Evolutionary conservation across 2,113 vertebrate species (phyloP).

Genomic region (Halcyon senegalensis): DNA sequence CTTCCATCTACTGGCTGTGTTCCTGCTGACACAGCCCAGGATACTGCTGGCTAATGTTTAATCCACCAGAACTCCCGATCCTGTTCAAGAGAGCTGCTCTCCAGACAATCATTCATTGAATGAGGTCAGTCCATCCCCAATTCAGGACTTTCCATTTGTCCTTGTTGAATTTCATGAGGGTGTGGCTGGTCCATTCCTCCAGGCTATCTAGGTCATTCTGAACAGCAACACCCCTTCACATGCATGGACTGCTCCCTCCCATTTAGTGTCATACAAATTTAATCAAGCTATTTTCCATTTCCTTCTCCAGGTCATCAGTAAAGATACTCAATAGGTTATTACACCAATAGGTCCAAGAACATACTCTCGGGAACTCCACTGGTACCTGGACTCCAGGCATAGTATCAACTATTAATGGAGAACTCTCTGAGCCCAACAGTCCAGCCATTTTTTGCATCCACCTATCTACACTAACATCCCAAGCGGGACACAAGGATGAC

Average conservation of each 20-base stretch:
- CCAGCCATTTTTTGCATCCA: not conserved
- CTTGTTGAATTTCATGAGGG: not conserved
- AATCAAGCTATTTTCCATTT: not conserved
- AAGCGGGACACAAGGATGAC: not conserved
- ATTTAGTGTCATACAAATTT: not conserved
- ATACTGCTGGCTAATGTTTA: not conserved
- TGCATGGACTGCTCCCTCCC: not conserved
- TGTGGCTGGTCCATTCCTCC: not conserved
- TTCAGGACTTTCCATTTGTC: not conserved
- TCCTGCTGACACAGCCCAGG: not conserved
- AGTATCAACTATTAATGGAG: not conserved
- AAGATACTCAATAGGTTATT: not conserved
- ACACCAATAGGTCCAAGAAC: not conserved
- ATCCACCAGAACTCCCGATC: not conserved
- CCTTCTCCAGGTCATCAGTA: not conserved
- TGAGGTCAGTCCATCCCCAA: not conserved
- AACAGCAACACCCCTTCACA: accelerated
- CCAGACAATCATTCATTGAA: not conserved
- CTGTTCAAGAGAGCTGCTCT: not conserved
- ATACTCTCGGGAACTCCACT: not conserved
- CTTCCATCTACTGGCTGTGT: not conserved
- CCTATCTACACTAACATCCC: not conserved
- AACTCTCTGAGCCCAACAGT: not conserved
- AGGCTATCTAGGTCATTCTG: not conserved
- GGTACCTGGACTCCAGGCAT: not conserved